Conservation (phyloP, 2,797 vertebrate species). For the Heteromormyrus szaboi region DNA sequence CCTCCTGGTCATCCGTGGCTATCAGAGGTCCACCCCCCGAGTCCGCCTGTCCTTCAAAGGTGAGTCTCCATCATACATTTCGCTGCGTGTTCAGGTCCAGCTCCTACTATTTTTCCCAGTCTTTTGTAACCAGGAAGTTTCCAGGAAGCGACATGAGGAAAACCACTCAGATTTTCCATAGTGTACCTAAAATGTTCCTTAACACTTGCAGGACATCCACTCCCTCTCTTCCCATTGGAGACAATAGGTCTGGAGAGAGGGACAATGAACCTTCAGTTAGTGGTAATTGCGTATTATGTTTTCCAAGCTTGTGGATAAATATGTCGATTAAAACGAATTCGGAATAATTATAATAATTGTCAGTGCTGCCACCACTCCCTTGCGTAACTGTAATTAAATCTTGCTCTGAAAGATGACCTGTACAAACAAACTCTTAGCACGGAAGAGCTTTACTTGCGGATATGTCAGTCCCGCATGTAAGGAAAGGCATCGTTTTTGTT, state of each 20-base stretch:
- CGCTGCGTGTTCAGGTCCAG: neutral
- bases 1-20: neutral
- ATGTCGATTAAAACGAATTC: constrained; percentile 12
- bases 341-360: constrained; percentile 14
- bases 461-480: neutral
- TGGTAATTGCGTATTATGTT: neutral
- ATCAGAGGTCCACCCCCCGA: constrained; percentile 15
- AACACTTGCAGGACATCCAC: neutral
- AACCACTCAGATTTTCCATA: neutral
- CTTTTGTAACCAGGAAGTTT: neutral
- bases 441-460: neutral
- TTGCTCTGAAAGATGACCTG: neutral
- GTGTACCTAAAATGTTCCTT: neutral
- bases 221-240: neutral
- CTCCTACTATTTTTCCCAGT: neutral
- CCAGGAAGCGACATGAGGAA: neutral
- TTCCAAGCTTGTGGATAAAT: constrained; percentile 8
- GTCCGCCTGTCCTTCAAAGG: constrained; percentile 26
- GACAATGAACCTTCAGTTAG: neutral
- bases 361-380: neutral
- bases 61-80: neutral
- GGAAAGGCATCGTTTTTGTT: neutral
- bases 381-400: constrained; percentile 9
- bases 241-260: neutral
- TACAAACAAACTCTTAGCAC: neutral